Evolutionary conservation across 1,140 invertebrate genomes (phyloP).

Genomic region (Saccostrea cuccullata): DNA sequence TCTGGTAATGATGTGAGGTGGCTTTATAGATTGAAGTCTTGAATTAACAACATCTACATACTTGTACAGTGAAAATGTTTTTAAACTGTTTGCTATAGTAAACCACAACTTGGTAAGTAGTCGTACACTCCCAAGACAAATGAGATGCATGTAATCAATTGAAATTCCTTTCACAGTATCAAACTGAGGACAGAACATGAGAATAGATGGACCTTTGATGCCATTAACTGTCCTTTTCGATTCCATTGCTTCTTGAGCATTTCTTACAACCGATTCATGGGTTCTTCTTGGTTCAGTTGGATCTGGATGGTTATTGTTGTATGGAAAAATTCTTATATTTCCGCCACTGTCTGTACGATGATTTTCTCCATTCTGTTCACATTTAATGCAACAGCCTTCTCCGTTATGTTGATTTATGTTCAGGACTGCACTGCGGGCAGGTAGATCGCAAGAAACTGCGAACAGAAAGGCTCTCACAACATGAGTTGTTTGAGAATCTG

Average conservation of each 20-base stretch:
- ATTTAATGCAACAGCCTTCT: constrained; percentile 45
- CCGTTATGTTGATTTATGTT: constrained; percentile 53
- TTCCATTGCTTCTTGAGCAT: not conserved
- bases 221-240: too few relatives aligned
- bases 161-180: too few relatives aligned
- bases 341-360: constrained; percentile 28
- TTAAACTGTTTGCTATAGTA: too few relatives aligned
- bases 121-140: too few relatives aligned
- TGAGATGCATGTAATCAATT: too few relatives aligned
- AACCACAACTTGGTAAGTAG: too few relatives aligned
- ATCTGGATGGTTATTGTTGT: constrained; percentile 37
- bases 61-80: too few relatives aligned
- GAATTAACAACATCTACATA: too few relatives aligned
- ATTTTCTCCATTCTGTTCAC: constrained; percentile 40
- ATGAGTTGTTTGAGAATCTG: not conserved
- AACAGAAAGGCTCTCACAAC: not conserved
- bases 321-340: constrained; percentile 46
- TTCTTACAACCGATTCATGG: not conserved
- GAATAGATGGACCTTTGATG: too few relatives aligned
- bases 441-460: constrained; percentile 34
- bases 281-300: constrained; percentile 34
- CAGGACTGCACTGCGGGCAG: constrained; percentile 41
- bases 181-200: too few relatives aligned
- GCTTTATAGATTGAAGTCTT: too few relatives aligned
- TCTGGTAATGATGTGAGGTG: too few relatives aligned